Conservation (phyloP, 2,888 invertebrate genomes). For the Mimachlamys varia region DNA sequence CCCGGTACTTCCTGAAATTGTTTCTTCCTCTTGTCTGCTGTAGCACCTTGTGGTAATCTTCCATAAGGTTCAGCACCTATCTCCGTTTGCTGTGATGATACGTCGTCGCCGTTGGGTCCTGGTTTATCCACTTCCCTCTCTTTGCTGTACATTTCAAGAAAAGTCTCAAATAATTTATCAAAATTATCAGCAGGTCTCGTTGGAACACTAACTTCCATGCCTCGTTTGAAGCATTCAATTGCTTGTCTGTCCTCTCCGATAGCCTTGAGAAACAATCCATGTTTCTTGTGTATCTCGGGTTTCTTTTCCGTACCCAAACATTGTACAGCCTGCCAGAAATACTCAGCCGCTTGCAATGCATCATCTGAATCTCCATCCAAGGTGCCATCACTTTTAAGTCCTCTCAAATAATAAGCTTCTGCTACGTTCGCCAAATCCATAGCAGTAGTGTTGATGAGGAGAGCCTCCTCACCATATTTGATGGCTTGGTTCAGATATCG, state of each 20-base stretch:
- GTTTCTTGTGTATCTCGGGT: conserved; percentile 44
- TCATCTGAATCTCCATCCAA: conserved; percentile 25
- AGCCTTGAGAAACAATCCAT: conserved; percentile 44
- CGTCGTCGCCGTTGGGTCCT: background rate
- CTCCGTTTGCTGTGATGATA: too few species aligned
- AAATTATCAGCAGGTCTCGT: conserved; percentile 39
- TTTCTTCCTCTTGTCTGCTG: too few species aligned
- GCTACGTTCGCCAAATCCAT: conserved; percentile 37
- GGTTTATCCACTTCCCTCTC: background rate
- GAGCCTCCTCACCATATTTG: conserved; percentile 23
- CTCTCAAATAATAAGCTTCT: conserved; percentile 33
- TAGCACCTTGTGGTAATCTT: too few species aligned
- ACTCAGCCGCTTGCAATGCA: conserved; percentile 37
- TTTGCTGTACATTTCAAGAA: conserved; percentile 40
- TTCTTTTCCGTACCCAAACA: conserved; percentile 43
- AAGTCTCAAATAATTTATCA: conserved; percentile 46
- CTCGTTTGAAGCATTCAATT: conserved; percentile 49
- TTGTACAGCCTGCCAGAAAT: conserved; percentile 42
- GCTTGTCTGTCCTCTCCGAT: conserved; percentile 46
- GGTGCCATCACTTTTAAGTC: background rate
- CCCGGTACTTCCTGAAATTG: background rate
- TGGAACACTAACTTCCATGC: conserved; percentile 45
- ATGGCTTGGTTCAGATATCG: conserved; percentile 35
- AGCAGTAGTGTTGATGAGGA: conserved; percentile 37
- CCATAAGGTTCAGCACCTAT: too few species aligned